Percentiles rank a stretch among this genome's conserved stretches.
These are phyloP conservation scores for Halcyon smyrnensis DNA, from an alignment of 2,797 vertebrate species.

Conservation along the genomic window DNA sequence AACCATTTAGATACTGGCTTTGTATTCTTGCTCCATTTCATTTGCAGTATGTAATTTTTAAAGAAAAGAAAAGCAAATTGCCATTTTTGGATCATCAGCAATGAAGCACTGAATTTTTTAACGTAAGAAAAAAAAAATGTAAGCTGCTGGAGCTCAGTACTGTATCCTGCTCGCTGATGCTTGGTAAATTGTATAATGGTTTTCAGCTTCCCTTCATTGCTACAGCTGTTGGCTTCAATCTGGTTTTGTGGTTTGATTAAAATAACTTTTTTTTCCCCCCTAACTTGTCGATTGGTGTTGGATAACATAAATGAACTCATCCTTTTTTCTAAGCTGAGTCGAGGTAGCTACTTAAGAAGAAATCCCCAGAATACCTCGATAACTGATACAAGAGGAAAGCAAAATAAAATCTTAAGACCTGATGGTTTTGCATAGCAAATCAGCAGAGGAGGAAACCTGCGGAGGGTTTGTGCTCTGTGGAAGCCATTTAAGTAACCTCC, in stretches of 20 bases:
- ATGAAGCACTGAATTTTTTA: neutral
- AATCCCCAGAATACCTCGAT: too few species aligned
- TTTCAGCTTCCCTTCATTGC: constrained; percentile 12
- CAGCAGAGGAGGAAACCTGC: neutral
- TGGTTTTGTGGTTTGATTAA: constrained; percentile 10
- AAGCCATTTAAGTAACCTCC: neutral
- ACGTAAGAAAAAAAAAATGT: neutral
- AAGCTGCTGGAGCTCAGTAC: neutral
- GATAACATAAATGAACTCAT: neutral
- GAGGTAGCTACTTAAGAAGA: neutral
- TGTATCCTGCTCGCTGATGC: constrained; percentile 22
- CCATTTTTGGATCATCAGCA: neutral
- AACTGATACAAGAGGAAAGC: neutral
- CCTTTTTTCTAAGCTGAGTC: neutral
- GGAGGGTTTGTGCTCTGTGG: neutral
- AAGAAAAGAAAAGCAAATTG: neutral
- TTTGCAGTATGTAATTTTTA: neutral
- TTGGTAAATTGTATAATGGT: constrained; percentile 24
- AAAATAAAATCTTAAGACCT: neutral
- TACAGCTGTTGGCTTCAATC: constrained; percentile 34
- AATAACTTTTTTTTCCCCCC: neutral
- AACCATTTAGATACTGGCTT: neutral
- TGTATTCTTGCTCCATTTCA: constrained; percentile 6
- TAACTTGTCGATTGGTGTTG: neutral
- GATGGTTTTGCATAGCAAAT: neutral